A percentile compares a stretch with the other conserved stretches of the same genome.
These are phyloP conservation scores for Alaudala cheleensis DNA, from an alignment of 2,113 vertebrate species.

Conservation along the genomic window DNA sequence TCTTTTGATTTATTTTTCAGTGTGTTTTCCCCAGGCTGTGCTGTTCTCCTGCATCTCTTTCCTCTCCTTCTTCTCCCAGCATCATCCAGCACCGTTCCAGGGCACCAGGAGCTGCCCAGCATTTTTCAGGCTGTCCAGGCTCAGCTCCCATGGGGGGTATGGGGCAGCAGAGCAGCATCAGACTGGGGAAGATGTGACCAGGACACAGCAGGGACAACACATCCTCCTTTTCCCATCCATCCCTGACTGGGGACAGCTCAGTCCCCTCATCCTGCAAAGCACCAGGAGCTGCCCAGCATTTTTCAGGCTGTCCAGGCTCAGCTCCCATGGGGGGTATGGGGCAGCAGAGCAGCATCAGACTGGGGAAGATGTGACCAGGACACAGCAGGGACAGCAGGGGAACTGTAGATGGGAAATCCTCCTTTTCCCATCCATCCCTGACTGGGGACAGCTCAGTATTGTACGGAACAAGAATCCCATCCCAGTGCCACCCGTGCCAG, in stretches of 20 bases:
- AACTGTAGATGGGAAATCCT: too few species aligned
- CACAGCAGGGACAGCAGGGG: not conserved
- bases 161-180: not conserved
- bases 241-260: not conserved
- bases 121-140: not conserved
- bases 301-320: not conserved
- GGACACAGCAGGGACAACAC: not conserved
- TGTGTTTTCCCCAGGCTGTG: conserved; percentile 20
- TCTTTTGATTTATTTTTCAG: conserved; percentile 68
- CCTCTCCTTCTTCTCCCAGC: not conserved
- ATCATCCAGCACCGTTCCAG: not conserved
- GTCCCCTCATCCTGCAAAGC: too few species aligned
- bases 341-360: not conserved
- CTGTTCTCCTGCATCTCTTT: not conserved
- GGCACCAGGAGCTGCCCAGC: not conserved
- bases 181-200: not conserved
- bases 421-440: not conserved
- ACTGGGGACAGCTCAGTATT: not conserved
- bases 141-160: not conserved
- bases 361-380: not conserved
- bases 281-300: not conserved
- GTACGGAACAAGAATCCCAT: not conserved
- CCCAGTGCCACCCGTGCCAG: not conserved
- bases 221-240: not conserved
- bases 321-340: not conserved